Conservation (phyloP, 64 coral and sea anemone species). For the Catalaphyllia jardinei region DNA sequence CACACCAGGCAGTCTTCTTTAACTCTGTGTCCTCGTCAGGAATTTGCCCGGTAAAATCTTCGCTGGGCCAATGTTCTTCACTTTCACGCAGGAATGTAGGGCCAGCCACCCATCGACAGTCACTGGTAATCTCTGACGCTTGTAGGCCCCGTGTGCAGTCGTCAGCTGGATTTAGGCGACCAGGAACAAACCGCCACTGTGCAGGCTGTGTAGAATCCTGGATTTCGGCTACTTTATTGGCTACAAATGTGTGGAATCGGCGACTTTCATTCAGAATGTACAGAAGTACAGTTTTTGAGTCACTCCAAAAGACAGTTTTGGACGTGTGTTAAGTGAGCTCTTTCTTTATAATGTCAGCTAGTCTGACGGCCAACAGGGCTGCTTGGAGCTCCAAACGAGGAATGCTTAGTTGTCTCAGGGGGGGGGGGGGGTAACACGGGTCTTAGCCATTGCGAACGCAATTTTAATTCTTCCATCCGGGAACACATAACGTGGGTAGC, state of each 20-base stretch:
- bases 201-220: slow-evolving; percentile 13
- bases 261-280: slow-evolving; percentile 36
- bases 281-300: neutral
- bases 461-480: slow-evolving; percentile 25
- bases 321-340: neutral
- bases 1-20: neutral
- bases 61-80: neutral
- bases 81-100: neutral
- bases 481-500: neutral
- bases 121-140: neutral
- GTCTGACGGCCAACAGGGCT: slow-evolving; percentile 33
- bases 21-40: neutral
- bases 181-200: slow-evolving; percentile 34
- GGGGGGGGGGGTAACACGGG: slow-evolving; percentile 28
- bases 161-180: slow-evolving; percentile 11
- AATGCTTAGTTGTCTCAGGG: slow-evolving; percentile 3
- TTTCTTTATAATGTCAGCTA: slow-evolving; percentile 24
- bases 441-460: slow-evolving; percentile 42
- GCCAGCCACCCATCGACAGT: slow-evolving; percentile 2
- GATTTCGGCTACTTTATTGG: slow-evolving; percentile 34
- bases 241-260: slow-evolving; percentile 50
- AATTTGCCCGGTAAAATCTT: neutral
- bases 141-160: neutral
- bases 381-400: slow-evolving; percentile 57
- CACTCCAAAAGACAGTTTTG: neutral